Evolutionary conservation across 2,113 vertebrate genomes (phyloP).

Genomic region (Rhea americana): DNA sequence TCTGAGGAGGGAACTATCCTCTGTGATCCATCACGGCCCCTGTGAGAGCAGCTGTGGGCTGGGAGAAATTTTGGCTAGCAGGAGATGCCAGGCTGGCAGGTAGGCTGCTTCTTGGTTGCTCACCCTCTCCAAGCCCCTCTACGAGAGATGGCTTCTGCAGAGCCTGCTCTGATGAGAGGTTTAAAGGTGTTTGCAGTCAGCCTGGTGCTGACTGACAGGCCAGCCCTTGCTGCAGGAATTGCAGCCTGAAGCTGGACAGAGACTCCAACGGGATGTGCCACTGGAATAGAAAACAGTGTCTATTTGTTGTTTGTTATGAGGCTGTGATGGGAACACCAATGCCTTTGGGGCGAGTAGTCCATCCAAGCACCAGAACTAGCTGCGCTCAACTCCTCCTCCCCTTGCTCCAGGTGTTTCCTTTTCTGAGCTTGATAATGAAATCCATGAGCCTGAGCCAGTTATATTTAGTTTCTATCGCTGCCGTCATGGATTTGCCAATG

Average conservation of each 20-base stretch:
- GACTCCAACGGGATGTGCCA: accelerated
- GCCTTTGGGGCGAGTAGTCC: neutral
- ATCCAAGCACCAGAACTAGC: neutral
- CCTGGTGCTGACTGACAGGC: neutral
- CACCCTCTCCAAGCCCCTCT: accelerated
- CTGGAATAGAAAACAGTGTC: neutral
- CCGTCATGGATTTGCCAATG: neutral
- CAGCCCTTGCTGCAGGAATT: neutral
- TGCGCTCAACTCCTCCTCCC: conserved; percentile 30
- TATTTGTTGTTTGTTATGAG: conserved; percentile 1
- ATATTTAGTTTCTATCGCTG: conserved; percentile 36
- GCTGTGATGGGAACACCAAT: neutral
- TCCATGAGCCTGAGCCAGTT: neutral
- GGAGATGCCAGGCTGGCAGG: neutral
- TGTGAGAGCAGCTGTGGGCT: neutral
- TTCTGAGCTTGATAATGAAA: conserved; percentile 48
- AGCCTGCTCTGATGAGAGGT: accelerated
- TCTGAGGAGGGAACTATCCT: too few relatives aligned
- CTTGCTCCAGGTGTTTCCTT: conserved; percentile 68
- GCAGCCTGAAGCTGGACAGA: neutral
- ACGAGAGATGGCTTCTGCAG: accelerated
- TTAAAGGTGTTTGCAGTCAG: neutral
- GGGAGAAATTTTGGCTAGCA: neutral
- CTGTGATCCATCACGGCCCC: too few relatives aligned
- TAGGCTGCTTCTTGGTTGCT: accelerated